Base-by-base conservation (phyloP, 2,113 vertebrate genomes). In the Esox niger region DNA sequence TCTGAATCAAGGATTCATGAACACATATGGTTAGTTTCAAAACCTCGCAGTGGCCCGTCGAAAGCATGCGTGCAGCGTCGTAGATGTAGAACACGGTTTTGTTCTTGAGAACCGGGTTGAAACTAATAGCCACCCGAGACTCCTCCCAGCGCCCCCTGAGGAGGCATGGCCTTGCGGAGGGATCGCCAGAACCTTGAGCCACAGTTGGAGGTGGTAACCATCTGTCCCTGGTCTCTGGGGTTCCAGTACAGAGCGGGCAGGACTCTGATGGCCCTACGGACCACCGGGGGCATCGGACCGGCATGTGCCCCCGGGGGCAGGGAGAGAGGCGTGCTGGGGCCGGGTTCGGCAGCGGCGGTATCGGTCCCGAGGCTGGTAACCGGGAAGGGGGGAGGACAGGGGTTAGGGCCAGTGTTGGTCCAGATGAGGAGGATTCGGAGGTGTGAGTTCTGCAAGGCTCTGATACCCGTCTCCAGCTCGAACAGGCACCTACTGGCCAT, bases 401-500 rank as follows among this genome's bases (percentile, higher is more conserved):
- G 17, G 46, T n/a, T n/a, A n/a, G 46, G 20, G 46, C 3, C 11
- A 17, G 46, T 11, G 20, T 0, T 52, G 69, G 10, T 60, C 63
- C 70, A 60, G 77, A 94, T 81, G 76, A 94, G 81, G 71, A 94
- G 81, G 7, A 93, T 17, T 57, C 92, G 92, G 46, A 92, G 79
- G 1, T 86, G 47, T 93, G 1, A 85, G 47, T 94, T 90, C 65
- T 87, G 56, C 0, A 89, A 87, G 38, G 88, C 54, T 23, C 3
- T n/a, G 58, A 97, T 82, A 0, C 93, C 94, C 56, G 95, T 92
- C 79, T 95, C 92, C n/a, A 98, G 83, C 56, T 94, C 94, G 81
- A 96, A 98, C 38, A 84, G 68, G 13, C 80, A 83, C 46, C 82
- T 87, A 76, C 90, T 88, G 0, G 66, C 87, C 63, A 96, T 9